A percentile compares a stretch with the other conserved stretches of the same genome.
Evolutionary conservation across 2,888 invertebrate species (phyloP).

Genomic region (Sphaerophoria rueppellii): DNA sequence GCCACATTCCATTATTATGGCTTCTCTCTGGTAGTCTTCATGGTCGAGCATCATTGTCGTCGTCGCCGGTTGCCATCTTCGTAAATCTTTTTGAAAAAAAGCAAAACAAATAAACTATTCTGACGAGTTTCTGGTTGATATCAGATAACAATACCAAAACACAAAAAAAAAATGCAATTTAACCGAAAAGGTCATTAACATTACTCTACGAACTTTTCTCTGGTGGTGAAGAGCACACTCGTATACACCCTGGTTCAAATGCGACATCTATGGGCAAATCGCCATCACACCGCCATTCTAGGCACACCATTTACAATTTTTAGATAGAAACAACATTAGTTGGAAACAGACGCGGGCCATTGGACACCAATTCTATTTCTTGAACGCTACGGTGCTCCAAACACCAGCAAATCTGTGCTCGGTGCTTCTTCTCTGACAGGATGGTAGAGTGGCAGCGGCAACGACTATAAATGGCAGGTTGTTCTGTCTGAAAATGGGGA

Average conservation of each 20-base stretch:
- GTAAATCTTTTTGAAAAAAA: constrained; percentile 32
- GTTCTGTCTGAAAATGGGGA: constrained; percentile 63
- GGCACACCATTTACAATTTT: constrained; percentile 34
- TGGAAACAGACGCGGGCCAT: constrained; percentile 60
- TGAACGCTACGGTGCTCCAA: constrained; percentile 36
- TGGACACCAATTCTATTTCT: constrained; percentile 69
- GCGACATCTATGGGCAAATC: too few species aligned
- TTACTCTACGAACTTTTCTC: constrained; percentile 30
- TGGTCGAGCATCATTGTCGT: constrained; percentile 8
- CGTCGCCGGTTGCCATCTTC: constrained; percentile 10
- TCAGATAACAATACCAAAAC: constrained; percentile 45
- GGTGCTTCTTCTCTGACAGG: not conserved
- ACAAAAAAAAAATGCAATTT: constrained; percentile 59
- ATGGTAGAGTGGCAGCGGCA: too few species aligned
- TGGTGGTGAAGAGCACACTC: constrained; percentile 10
- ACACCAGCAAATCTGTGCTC: constrained; percentile 39
- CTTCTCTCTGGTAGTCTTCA: constrained; percentile 9
- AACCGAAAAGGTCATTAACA: constrained; percentile 72
- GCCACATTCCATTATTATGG: constrained; percentile 41
- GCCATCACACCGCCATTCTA: not conserved
- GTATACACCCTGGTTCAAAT: not conserved
- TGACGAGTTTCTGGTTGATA: constrained; percentile 42
- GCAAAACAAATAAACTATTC: constrained; percentile 21
- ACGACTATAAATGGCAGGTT: constrained; percentile 68
- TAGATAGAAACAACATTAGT: constrained; percentile 10